phyloP scores from a whole-genome alignment of 2,113 vertebrate species.

The Trichechus manatus region DNA sequence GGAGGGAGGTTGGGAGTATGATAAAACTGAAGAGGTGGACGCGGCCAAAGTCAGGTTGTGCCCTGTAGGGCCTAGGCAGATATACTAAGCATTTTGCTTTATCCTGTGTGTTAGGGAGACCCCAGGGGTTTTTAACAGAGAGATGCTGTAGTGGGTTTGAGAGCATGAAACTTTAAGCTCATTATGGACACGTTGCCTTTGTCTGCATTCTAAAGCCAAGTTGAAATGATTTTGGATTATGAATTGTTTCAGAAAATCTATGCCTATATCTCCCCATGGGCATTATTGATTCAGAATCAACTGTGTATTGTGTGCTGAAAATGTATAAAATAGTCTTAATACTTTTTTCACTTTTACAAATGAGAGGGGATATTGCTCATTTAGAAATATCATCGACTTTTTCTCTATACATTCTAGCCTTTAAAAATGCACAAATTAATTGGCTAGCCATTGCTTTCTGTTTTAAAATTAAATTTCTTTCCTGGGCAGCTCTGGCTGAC shows the following conservation, averaged over 20 bases:
- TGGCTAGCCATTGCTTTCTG: background rate
- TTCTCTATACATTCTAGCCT: background rate
- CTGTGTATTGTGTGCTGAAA: background rate
- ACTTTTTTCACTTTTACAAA: conserved; percentile 46
- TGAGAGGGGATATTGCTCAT: conserved; percentile 20
- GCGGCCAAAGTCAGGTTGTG: background rate
- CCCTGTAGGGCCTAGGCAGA: too few species aligned
- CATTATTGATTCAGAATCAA: background rate
- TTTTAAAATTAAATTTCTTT: conserved; percentile 55
- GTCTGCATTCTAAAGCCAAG: background rate
- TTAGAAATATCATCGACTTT: conserved; percentile 51
- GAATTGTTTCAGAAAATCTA: background rate
- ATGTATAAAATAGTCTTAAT: conserved; percentile 35
- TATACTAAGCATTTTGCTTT: background rate
- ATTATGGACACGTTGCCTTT: background rate
- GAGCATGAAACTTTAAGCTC: background rate
- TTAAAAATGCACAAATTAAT: conserved; percentile 32
- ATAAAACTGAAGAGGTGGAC: background rate
- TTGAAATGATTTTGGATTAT: background rate
- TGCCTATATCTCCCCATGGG: background rate
- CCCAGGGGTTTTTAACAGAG: background rate
- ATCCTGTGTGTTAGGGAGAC: background rate
- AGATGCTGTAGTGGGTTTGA: background rate
- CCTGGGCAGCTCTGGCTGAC: background rate
- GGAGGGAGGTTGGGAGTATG: background rate